phyloP scores from a whole-genome alignment of 2,113 vertebrate species.

The Falco punctatus region DNA sequence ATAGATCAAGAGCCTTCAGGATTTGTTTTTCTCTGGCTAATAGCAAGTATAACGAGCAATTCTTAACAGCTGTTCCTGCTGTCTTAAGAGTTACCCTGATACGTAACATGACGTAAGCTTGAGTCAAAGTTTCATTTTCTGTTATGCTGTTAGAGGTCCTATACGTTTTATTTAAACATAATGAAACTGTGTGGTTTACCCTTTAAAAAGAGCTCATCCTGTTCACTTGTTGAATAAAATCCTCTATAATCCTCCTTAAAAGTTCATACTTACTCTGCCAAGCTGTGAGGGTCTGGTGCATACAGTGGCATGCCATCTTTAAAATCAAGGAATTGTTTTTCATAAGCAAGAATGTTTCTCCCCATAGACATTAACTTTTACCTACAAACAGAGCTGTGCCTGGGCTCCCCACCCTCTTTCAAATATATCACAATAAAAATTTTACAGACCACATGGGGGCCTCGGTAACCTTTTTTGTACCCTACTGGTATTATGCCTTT shows the following conservation, averaged over 20 bases:
- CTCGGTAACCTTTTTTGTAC: not conserved
- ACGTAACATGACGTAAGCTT: not conserved
- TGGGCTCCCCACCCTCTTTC: not conserved
- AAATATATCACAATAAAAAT: not conserved
- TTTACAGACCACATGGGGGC: not conserved
- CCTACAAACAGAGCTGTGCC: not conserved
- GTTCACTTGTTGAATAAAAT: not conserved
- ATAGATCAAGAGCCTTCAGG: not conserved
- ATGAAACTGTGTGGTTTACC: not conserved
- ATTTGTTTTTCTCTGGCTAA: not conserved
- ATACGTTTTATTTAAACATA: not conserved
- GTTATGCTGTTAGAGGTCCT: not conserved
- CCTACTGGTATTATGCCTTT: not conserved
- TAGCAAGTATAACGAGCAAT: not conserved
- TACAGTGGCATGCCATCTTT: not conserved
- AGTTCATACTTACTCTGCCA: not conserved
- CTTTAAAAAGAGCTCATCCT: not conserved
- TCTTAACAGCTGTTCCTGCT: not conserved
- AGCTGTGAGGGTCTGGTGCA: not conserved
- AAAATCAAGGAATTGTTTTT: not conserved
- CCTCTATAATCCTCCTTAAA: not conserved
- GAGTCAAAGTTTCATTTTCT: not conserved
- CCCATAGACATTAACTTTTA: not conserved
- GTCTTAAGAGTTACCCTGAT: not conserved
- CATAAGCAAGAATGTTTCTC: not conserved